Evolutionary conservation across 1,140 invertebrate species (phyloP).

Genomic region (Micrasema minimum): DNA sequence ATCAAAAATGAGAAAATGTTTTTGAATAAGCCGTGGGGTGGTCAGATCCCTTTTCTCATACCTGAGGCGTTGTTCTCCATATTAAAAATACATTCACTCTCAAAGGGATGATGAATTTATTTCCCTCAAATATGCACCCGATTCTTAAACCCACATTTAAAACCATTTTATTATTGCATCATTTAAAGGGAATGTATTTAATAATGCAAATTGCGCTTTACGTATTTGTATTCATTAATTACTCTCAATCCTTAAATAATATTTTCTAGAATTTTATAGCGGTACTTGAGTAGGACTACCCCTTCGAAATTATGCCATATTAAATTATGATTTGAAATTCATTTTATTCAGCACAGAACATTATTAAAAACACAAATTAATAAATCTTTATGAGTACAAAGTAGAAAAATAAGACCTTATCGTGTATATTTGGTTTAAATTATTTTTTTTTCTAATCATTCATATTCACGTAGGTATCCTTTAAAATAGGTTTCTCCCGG

Average conservation of each 20-base stretch:
- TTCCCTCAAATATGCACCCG: slow-evolving; percentile 32
- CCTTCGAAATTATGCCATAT: no score
- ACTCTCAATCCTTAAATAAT: neutral
- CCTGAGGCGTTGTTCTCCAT: slow-evolving; percentile 42
- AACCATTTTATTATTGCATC: neutral
- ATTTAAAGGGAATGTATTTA: neutral
- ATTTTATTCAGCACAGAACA: no score
- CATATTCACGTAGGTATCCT: no score
- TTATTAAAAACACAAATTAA: no score
- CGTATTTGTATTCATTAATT: neutral
- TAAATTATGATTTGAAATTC: no score
- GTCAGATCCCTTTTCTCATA: slow-evolving; percentile 26
- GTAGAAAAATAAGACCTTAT: no score
- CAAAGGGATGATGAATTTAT: slow-evolving; percentile 38
- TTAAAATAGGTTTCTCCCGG: no score
- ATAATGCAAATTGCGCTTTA: neutral
- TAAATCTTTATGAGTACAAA: no score
- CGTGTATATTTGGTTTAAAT: no score
- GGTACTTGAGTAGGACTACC: no score
- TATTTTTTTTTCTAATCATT: no score
- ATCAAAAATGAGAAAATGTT: slow-evolving; percentile 44
- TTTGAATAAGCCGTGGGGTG: slow-evolving; percentile 23
- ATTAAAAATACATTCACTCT: slow-evolving; percentile 48
- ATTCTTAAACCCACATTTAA: slow-evolving; percentile 9
- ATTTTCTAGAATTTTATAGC: no score